Conservation (phyloP, 2,113 vertebrate species). For the Thermophis baileyi region DNA sequence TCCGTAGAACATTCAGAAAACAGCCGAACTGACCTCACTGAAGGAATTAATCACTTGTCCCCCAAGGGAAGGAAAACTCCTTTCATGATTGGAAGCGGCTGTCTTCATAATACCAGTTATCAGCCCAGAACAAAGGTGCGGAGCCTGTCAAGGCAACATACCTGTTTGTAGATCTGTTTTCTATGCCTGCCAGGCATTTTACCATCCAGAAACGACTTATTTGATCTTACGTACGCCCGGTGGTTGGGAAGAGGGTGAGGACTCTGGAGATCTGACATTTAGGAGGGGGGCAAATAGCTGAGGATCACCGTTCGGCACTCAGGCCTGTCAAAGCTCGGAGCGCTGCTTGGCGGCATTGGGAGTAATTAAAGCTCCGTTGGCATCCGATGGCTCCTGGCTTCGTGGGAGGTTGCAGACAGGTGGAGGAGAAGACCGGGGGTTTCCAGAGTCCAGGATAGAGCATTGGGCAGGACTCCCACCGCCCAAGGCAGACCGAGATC, state of each 20-base stretch:
- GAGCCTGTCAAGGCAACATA: slow-evolving; percentile 59
- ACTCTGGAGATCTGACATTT: not conserved
- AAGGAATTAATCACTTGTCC: slow-evolving; percentile 64
- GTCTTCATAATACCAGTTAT: slow-evolving; percentile 53
- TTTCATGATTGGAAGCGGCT: slow-evolving; percentile 58
- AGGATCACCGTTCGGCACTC: not conserved
- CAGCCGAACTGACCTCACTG: slow-evolving; percentile 61
- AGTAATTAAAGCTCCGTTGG: not conserved
- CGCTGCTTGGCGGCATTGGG: not conserved
- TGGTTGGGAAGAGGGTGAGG: not conserved
- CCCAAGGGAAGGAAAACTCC: slow-evolving; percentile 62
- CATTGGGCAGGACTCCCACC: not conserved
- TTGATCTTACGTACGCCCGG: slow-evolving; percentile 58
- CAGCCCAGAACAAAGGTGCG: slow-evolving; percentile 37
- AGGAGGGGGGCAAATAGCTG: not conserved
- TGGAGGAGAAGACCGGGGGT: not conserved
- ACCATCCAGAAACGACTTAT: slow-evolving; percentile 56
- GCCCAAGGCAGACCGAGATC: not conserved
- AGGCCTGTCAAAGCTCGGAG: not conserved
- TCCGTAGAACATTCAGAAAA: slow-evolving; percentile 15
- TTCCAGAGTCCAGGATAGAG: not conserved
- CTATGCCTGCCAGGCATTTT: slow-evolving; percentile 62
- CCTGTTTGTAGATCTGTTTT: slow-evolving; percentile 58
- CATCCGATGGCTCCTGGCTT: not conserved
- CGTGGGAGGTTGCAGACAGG: not conserved